Percentiles rank a stretch among this genome's conserved stretches.
These are phyloP conservation scores for Cyphotilapia sp. DNA, from an alignment of 2,113 vertebrate genomes.

Conservation along the genomic window DNA sequence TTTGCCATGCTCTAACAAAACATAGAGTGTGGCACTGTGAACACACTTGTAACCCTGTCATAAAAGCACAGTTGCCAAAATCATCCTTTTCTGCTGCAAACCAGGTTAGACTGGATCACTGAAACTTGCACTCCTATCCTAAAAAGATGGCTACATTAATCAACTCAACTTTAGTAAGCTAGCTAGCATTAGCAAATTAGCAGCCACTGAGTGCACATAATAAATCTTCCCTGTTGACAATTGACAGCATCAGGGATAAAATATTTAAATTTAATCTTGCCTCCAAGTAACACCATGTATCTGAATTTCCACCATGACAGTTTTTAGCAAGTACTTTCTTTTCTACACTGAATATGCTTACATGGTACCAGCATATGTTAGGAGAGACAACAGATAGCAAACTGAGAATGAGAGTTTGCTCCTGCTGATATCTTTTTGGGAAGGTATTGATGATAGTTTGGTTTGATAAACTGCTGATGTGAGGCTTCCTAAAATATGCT, in stretches of 20 bases:
- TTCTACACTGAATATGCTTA: not conserved
- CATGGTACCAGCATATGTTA: not conserved
- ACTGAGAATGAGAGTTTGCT: not conserved
- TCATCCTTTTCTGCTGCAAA: not conserved
- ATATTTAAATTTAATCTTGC: not conserved
- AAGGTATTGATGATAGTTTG: not conserved
- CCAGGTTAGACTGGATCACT: not conserved
- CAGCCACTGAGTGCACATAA: not conserved
- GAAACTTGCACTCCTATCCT: not conserved
- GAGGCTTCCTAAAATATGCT: not conserved
- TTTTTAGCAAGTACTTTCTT: not conserved
- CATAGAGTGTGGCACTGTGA: not conserved
- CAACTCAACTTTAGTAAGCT: not conserved
- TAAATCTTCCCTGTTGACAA: not conserved
- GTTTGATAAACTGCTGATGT: not conserved
- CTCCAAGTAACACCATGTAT: not conserved
- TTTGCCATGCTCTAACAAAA: not conserved
- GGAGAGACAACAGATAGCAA: not conserved
- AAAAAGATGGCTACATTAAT: not conserved
- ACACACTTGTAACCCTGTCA: not conserved
- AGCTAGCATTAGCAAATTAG: not conserved
- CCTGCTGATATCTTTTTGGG: not conserved
- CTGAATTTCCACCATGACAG: not conserved
- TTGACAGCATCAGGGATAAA: not conserved
- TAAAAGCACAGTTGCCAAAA: not conserved